phyloP scores from a whole-genome alignment of 1,140 invertebrate genomes.

The Drosophila guanche region DNA sequence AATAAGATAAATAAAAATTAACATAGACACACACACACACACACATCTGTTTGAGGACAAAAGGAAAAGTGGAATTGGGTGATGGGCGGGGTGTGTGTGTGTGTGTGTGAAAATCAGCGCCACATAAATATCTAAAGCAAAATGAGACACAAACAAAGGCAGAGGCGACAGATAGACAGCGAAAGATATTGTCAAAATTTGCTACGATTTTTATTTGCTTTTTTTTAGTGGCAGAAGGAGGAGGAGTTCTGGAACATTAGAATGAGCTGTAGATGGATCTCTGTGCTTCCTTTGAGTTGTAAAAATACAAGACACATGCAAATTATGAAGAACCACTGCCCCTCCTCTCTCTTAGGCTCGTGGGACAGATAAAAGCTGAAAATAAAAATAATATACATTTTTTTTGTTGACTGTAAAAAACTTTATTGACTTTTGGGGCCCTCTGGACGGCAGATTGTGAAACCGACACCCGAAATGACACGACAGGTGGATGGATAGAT shows the following conservation, averaged over 20 bases:
- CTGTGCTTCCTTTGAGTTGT: slow-evolving; percentile 31
- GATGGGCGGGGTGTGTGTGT: not conserved
- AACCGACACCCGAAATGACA: slow-evolving; percentile 16
- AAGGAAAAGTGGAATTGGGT: not conserved
- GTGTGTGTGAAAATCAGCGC: slow-evolving; percentile 41
- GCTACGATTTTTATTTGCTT: slow-evolving; percentile 54
- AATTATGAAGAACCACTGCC: slow-evolving; percentile 42
- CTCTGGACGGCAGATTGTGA: slow-evolving; percentile 3
- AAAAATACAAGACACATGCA: slow-evolving; percentile 70
- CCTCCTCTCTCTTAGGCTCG: slow-evolving; percentile 6
- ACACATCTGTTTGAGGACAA: slow-evolving; percentile 24
- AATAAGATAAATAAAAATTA: slow-evolving; percentile 77
- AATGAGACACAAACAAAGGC: slow-evolving; percentile 30
- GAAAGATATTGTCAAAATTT: slow-evolving; percentile 59
- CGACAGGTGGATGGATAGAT: slow-evolving; percentile 16
- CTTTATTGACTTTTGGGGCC: slow-evolving; percentile 28
- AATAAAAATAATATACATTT: slow-evolving; percentile 44
- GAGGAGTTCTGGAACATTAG: too few relatives aligned
- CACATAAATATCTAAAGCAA: slow-evolving; percentile 57
- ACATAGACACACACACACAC: slow-evolving; percentile 50
- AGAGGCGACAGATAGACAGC: slow-evolving; percentile 11
- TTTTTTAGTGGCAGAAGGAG: slow-evolving; percentile 5
- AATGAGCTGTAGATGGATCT: not conserved
- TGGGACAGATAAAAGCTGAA: slow-evolving; percentile 13
- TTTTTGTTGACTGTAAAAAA: slow-evolving; percentile 36